Base-by-base conservation (phyloP, 2,888 invertebrate species). In the Pristionchus exspectatus region DNA sequence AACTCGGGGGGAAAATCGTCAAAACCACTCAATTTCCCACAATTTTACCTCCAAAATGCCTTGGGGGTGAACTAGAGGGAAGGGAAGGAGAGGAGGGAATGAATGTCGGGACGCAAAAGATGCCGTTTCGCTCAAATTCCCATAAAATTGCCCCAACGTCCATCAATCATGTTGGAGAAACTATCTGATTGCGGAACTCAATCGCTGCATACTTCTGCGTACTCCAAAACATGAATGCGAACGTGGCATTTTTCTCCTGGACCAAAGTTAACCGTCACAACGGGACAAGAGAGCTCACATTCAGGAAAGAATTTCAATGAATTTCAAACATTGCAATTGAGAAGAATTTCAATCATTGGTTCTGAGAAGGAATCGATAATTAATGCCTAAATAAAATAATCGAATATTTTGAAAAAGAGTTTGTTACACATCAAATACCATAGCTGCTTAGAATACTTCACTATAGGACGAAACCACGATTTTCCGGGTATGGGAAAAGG, bases 331-430 rank as follows among this genome's bases (percentile, higher is more conserved):
- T n/a, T n/a, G n/a, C 89, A 91, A 89, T 87, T 90, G 89, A n/a
- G 91, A 90, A 18, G 92, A 92, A 69, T 93, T 93, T 92, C 63
- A 92, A 66, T 89, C n/a, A n/a, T n/a, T 92, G 93, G 59, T 93
- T 92, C 90, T 93, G 81, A 18, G 90, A 85, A 21, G 16, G 44
- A 54, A 27, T 54, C 54, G 27, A 50, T 83, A 14, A 59, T 56
- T 21, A 4, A 56, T 14, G 24, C 77, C 33, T 10, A 38, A 2
- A 14, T 72, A 5, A 16, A 21, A 72, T n/a, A 5, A 44, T 44
- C 3, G n/a, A n/a, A n/a, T n/a, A n/a, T n/a, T n/a, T n/a, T n/a
- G n/a, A n/a, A n/a, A n/a, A n/a, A n/a, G n/a, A n/a, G n/a, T n/a
- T n/a, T n/a, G n/a, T n/a, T n/a, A n/a, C 38, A 38, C 44, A 50